Conservation (phyloP, 2,797 vertebrate species). For the Margarornis squamiger region DNA sequence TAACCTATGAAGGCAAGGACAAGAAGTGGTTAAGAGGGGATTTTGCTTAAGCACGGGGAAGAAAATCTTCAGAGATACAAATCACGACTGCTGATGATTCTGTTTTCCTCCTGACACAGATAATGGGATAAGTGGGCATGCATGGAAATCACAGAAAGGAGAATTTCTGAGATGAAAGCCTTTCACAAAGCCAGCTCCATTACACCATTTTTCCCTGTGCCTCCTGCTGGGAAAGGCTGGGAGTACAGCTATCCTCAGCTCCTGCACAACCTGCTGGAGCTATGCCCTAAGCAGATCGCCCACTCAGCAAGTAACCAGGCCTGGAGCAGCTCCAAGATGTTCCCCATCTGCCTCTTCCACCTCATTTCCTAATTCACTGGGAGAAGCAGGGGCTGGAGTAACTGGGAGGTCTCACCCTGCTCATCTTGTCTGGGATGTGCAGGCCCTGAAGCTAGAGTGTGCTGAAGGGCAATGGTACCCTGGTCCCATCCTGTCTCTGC, state of each 20-base stretch:
- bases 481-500: not conserved
- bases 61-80: conserved; percentile 72
- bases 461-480: not conserved
- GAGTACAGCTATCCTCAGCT: not conserved
- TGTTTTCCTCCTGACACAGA: conserved; percentile 75
- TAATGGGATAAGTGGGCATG: conserved; percentile 75
- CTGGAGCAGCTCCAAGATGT: not conserved
- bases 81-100: conserved; percentile 70
- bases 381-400: not conserved
- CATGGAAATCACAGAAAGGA: conserved; percentile 72
- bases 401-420: not conserved
- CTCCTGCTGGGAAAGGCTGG: conserved; percentile 61
- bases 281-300: not conserved
- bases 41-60: conserved; percentile 65
- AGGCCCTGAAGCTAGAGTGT: not conserved
- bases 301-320: not conserved
- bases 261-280: not conserved
- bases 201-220: conserved; percentile 33
- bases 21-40: conserved; percentile 71
- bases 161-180: conserved; percentile 66
- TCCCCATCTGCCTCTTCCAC: not conserved
- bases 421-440: not conserved
- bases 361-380: not conserved
- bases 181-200: conserved; percentile 10
- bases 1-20: conserved; percentile 65